Evolutionary conservation across 2,888 invertebrate genomes (phyloP).

Genomic region (Lepetodrilus schrolli): DNA sequence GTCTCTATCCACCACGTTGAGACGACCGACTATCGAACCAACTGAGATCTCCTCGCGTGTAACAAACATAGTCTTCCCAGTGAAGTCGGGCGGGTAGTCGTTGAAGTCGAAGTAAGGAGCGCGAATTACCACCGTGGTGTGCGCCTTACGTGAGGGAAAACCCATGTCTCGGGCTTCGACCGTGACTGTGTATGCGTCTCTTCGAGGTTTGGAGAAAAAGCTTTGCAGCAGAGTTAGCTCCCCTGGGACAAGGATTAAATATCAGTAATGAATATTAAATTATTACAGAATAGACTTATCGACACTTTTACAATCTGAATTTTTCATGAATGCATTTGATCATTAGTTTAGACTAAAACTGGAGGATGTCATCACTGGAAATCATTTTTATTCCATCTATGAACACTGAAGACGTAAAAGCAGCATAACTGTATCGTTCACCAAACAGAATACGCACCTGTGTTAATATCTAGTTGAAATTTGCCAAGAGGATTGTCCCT

Average conservation of each 20-base stretch:
- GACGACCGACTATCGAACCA: constrained; percentile 42
- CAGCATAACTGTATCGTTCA: background rate
- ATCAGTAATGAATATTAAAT: background rate
- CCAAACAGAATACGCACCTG: constrained; percentile 35
- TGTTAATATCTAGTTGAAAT: constrained; percentile 44
- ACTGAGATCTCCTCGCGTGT: constrained; percentile 43
- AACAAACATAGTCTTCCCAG: constrained; percentile 35
- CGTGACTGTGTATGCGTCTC: constrained; percentile 37
- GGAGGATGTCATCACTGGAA: too few species aligned
- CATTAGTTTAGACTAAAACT: too few species aligned
- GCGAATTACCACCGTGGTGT: constrained; percentile 31
- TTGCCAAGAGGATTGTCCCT: constrained; percentile 46
- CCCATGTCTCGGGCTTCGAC: constrained; percentile 48
- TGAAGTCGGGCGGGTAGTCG: constrained; percentile 38
- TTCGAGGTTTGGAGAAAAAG: constrained; percentile 43
- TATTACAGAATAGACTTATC: too few species aligned
- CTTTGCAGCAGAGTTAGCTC: constrained; percentile 33
- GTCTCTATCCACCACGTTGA: constrained; percentile 34
- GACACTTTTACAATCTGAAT: too few species aligned
- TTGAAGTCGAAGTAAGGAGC: constrained; percentile 39
- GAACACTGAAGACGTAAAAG: background rate
- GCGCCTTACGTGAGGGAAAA: constrained; percentile 35
- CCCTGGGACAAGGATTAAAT: background rate
- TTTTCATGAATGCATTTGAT: too few species aligned
- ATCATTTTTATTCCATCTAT: background rate